Evolutionary conservation across 2,113 vertebrate species (phyloP).

Genomic region (Sprattus sprattus): DNA sequence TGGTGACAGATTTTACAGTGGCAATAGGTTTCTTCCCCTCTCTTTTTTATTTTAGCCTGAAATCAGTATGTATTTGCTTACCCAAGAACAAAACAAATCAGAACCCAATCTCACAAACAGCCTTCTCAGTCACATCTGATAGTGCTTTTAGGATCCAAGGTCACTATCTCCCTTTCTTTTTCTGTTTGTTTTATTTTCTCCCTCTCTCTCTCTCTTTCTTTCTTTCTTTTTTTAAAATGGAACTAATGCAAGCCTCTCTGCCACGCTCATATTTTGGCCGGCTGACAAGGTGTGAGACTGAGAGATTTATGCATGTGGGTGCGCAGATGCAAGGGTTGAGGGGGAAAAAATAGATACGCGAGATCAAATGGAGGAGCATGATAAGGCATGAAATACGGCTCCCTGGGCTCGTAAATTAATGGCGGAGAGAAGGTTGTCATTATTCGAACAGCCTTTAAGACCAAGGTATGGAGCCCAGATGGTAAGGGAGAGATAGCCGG

Average conservation of each 20-base stretch:
- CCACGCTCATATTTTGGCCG: slow-evolving; percentile 80
- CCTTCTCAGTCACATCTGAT: slow-evolving; percentile 78
- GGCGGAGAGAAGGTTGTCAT: slow-evolving; percentile 91
- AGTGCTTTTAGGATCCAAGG: slow-evolving; percentile 85
- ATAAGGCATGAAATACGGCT: slow-evolving; percentile 91
- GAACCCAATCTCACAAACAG: slow-evolving; percentile 67
- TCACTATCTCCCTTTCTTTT: slow-evolving; percentile 69
- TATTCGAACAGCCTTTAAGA: slow-evolving; percentile 86
- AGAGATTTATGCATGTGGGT: slow-evolving; percentile 89
- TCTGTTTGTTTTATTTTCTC: not conserved
- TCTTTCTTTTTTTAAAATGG: slow-evolving; percentile 53
- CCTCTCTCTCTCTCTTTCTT: slow-evolving; percentile 27
- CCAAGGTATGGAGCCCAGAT: slow-evolving; percentile 88
- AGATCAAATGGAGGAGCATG: slow-evolving; percentile 89
- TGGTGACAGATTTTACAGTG: not conserved
- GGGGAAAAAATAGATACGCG: slow-evolving; percentile 75
- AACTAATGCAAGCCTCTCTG: slow-evolving; percentile 79
- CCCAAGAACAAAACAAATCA: slow-evolving; percentile 74
- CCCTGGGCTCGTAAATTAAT: slow-evolving; percentile 85
- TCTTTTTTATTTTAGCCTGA: not conserved
- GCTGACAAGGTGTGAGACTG: slow-evolving; percentile 77
- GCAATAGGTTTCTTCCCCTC: not conserved
- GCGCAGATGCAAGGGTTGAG: slow-evolving; percentile 81
- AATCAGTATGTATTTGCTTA: slow-evolving; percentile 21
- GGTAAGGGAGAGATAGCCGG: slow-evolving; percentile 84